Evolutionary conservation across 1,140 invertebrate genomes (phyloP), one percentile per base, ranked within the genome.

Genomic region (Leucophenga varia): DNA sequence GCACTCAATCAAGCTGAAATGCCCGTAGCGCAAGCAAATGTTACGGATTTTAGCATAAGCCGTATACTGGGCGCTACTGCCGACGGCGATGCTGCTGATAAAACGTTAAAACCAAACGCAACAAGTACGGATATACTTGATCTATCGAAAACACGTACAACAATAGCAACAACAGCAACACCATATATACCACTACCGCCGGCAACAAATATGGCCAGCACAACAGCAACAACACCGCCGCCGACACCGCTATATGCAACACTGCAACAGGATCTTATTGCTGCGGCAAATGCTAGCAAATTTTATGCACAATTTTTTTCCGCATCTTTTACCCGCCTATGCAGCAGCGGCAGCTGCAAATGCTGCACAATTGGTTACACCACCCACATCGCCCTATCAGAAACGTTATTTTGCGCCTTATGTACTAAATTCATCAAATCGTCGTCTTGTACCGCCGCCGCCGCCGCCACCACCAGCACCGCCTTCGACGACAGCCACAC

Each of bases 11-110:
- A n/a, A n/a, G n/a, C 14, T 2, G 31, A 32, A 34, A 22, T 25
- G 28, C 34, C 37, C 34, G n/a, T n/a, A n/a, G 49, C 52, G 3
- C 55, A 56, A 5, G 22, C 21, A 2, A 60, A 68, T 28, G 50
- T 69, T 7, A 75, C 72, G 3, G 72, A 75, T 49, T 75, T 75
- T 25, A 75, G 72, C 37, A 75, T 75, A 4, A 61, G 60, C 39
- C 52, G 65, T 37, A 75, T 75, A 44, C 28, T 75, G 34, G 65
- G 54, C 13, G n/a, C n/a, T n/a, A n/a, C n/a, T n/a, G n/a, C n/a
- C n/a, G n/a, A n/a, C n/a, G n/a, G n/a, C n/a, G n/a, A n/a, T n/a
- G n/a, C n/a, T n/a, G n/a, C n/a, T n/a, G n/a, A n/a, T n/a, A n/a
- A n/a, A n/a, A n/a, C n/a, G n/a, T n/a, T n/a, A n/a, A n/a, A n/a